phyloP scores from a whole-genome alignment of 2,113 vertebrate species.

The Puntigrus tetrazona region DNA sequence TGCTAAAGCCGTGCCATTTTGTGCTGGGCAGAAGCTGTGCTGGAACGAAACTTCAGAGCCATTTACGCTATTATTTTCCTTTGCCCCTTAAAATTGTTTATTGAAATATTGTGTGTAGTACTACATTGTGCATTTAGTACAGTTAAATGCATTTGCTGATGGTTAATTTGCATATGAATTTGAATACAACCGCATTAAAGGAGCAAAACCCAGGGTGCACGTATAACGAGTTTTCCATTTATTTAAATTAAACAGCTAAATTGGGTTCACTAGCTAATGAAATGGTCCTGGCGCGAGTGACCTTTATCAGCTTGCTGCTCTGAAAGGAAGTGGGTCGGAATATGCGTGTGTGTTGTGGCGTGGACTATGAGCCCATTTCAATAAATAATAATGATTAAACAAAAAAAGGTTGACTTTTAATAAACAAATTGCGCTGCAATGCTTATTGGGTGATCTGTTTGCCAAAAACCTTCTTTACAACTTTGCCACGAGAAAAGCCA shows the following conservation, averaged over 20 bases:
- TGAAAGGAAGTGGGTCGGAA: slow-evolving; percentile 29
- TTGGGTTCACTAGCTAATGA: slow-evolving; percentile 65
- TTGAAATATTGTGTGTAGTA: slow-evolving; percentile 11
- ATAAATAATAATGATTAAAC: slow-evolving; percentile 23
- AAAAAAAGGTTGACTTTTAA: not conserved
- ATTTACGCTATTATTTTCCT: slow-evolving; percentile 42
- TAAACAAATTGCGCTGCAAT: slow-evolving; percentile 29
- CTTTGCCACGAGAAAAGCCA: not conserved
- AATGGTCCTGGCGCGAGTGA: slow-evolving; percentile 57
- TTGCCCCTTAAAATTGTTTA: slow-evolving; percentile 29
- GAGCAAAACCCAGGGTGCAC: slow-evolving; percentile 47
- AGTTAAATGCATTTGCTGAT: slow-evolving; percentile 59
- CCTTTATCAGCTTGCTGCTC: slow-evolving; percentile 57
- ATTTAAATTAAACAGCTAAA: slow-evolving; percentile 64
- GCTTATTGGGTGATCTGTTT: not conserved
- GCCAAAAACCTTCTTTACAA: slow-evolving; percentile 1
- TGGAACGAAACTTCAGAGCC: slow-evolving; percentile 40
- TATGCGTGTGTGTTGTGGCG: slow-evolving; percentile 14
- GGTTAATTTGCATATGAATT: slow-evolving; percentile 63
- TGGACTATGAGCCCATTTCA: slow-evolving; percentile 10
- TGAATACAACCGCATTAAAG: slow-evolving; percentile 52
- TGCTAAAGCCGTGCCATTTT: slow-evolving; percentile 51
- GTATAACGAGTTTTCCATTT: slow-evolving; percentile 64
- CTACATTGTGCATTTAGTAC: slow-evolving; percentile 45
- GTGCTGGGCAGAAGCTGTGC: slow-evolving; percentile 35